These are phyloP conservation scores for Enteromius argenteus DNA, from an alignment of 2,797 vertebrate species.

Conservation along the genomic window DNA sequence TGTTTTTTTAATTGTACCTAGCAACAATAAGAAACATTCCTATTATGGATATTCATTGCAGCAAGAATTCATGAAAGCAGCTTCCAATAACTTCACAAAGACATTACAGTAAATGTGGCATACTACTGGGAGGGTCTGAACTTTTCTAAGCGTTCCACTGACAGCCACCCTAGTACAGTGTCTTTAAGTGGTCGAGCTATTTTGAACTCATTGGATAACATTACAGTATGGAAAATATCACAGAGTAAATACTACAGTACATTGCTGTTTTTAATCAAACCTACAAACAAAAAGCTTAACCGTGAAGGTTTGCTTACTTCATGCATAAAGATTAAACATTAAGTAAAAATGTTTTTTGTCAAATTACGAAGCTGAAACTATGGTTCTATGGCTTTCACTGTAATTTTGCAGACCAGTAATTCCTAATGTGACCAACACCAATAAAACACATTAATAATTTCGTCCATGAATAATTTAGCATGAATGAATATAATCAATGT, in stretches of 20 bases:
- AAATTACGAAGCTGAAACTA: not conserved
- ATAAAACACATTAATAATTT: not conserved
- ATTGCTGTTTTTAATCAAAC: not conserved
- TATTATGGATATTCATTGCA: not conserved
- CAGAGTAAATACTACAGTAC: conserved; percentile 79
- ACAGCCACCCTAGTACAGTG: conserved; percentile 74
- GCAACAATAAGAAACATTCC: not conserved
- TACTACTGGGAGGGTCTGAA: conserved; percentile 65
- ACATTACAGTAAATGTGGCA: conserved; percentile 69
- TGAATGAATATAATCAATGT: conserved; percentile 46
- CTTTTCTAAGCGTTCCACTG: conserved; percentile 75
- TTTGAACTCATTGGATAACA: conserved; percentile 82
- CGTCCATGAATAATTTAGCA: not conserved
- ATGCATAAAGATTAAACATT: not conserved
- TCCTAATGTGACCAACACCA: not conserved
- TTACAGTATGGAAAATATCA: conserved; percentile 85
- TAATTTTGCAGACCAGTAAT: not conserved
- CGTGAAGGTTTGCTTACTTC: not conserved
- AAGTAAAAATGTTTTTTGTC: not conserved
- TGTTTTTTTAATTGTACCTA: not conserved
- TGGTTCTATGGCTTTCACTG: not conserved
- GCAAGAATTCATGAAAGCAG: not conserved
- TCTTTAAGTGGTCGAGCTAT: conserved; percentile 78
- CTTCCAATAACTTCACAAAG: conserved; percentile 53
- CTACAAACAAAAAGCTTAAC: not conserved